These are phyloP conservation scores for Troides oblongomaculatus DNA, from an alignment of 2,888 invertebrate species.

Conservation along the genomic window DNA sequence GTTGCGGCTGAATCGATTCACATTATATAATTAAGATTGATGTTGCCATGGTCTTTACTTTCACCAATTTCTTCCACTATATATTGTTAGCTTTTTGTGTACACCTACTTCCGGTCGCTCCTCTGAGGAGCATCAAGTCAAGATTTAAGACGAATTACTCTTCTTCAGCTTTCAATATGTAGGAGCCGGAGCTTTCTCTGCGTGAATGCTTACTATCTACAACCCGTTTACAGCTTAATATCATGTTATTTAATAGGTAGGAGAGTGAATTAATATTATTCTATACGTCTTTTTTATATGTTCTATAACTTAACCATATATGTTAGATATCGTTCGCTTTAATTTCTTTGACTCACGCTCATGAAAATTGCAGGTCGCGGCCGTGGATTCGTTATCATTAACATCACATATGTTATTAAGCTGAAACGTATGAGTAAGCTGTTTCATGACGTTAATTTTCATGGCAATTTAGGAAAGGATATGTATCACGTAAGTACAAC, in stretches of 20 bases:
- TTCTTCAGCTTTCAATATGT: not conserved
- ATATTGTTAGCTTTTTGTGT: no score
- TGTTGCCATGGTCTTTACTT: no score
- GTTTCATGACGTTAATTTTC: constrained; percentile 20
- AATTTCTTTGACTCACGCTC: constrained; percentile 21
- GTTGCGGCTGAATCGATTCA: no score
- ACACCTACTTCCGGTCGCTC: no score
- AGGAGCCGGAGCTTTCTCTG: not conserved
- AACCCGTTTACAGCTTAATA: not conserved
- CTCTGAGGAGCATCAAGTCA: no score
- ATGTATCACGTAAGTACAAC: not conserved
- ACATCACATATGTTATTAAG: constrained; percentile 19
- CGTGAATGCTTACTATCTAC: not conserved
- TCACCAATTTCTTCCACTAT: no score
- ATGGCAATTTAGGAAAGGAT: constrained; percentile 8
- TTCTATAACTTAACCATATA: constrained; percentile 1
- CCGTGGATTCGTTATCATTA: constrained; percentile 13
- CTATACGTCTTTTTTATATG: not conserved
- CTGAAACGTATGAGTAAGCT: constrained; percentile 17
- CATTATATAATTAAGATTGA: no score
- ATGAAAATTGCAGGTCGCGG: constrained; percentile 16
- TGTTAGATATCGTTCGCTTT: constrained; percentile 1
- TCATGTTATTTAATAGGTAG: not conserved
- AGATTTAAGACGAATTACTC: no score
- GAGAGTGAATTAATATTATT: not conserved